Percentiles rank a stretch among this genome's conserved stretches.
Evolutionary conservation across 2,888 invertebrate species (phyloP).

Genomic region (Tricholauxania praeusta): DNA sequence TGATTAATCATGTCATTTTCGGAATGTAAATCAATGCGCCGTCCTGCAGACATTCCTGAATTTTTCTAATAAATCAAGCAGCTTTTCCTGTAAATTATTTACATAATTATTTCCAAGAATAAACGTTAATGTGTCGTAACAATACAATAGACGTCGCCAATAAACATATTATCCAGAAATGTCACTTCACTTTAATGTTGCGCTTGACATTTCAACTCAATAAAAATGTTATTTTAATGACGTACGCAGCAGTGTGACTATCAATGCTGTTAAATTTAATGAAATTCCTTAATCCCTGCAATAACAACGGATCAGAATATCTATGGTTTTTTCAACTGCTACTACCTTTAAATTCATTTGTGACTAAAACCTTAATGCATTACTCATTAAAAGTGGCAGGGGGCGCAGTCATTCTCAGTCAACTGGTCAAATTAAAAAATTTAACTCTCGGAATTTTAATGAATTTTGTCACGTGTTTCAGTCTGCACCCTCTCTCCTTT

Average conservation of each 20-base stretch:
- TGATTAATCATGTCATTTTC: neutral
- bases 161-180: neutral
- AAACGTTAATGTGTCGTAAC: neutral
- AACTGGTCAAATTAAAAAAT: neutral
- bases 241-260: constrained; percentile 6
- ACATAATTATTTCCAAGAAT: neutral
- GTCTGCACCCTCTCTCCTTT: neutral
- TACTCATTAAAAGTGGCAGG: neutral
- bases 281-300: constrained; percentile 11
- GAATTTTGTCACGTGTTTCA: constrained; percentile 28
- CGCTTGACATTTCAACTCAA: constrained; percentile 10
- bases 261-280: constrained; percentile 7
- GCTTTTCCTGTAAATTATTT: neutral
- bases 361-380: neutral
- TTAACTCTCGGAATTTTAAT: constrained; percentile 23
- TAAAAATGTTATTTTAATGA: constrained; percentile 23
- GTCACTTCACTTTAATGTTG: constrained; percentile 4
- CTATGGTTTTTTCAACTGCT: neutral
- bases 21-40: neutral
- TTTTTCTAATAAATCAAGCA: constrained; percentile 4
- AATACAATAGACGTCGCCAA: neutral
- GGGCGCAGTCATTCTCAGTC: constrained; percentile 9
- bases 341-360: neutral
- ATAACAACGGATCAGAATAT: neutral
- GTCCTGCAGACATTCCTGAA: neutral